Evolutionary conservation across 1,140 invertebrate species (phyloP).

Genomic region (Ridgeia piscesae): DNA sequence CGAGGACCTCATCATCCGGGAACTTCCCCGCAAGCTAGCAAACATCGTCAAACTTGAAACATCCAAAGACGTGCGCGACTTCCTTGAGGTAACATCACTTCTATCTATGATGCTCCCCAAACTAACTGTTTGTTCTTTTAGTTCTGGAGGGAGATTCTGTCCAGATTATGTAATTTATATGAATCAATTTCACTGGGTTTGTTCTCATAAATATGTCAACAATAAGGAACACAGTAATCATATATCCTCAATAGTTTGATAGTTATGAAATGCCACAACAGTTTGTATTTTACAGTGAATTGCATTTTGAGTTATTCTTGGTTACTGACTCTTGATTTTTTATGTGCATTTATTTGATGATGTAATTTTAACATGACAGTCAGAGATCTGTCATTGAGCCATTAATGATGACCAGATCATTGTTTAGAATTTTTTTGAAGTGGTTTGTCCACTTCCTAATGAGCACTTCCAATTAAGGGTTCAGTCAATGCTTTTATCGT

Average conservation of each 20-base stretch:
- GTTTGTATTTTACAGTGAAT: no score
- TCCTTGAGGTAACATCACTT: slow-evolving; percentile 21
- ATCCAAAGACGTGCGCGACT: slow-evolving; percentile 25
- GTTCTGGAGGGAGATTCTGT: neutral
- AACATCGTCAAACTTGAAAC: slow-evolving; percentile 21
- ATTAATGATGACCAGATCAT: neutral
- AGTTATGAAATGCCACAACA: no score
- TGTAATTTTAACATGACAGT: neutral
- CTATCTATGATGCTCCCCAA: neutral
- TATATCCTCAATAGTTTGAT: no score
- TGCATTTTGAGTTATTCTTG: neutral
- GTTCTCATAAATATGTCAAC: neutral
- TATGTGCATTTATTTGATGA: neutral
- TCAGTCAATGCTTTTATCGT: no score
- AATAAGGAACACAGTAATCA: neutral
- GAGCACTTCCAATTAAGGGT: no score
- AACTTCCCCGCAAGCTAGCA: slow-evolving; percentile 35
- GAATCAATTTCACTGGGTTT: neutral
- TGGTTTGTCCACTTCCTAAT: no score
- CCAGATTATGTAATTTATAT: neutral
- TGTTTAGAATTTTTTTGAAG: no score
- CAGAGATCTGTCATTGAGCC: neutral
- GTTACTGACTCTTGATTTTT: neutral
- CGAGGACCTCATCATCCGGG: slow-evolving; percentile 37
- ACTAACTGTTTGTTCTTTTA: neutral